Base-by-base conservation (phyloP, 2,113 vertebrate genomes). In the Condylura cristata region DNA sequence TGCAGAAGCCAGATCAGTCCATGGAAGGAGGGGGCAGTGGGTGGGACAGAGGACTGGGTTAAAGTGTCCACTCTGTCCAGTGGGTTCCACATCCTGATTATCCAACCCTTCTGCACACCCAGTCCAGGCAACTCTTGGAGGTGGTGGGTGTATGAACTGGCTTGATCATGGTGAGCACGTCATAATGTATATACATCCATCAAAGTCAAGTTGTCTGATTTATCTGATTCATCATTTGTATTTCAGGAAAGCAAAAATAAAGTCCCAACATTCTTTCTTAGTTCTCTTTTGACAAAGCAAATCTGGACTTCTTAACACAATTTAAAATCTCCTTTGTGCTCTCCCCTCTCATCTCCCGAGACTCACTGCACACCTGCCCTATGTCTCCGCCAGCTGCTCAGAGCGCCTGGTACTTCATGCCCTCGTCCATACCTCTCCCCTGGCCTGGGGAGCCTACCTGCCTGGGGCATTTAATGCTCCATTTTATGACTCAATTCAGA, bases 331-430 rank as follows among this genome's bases (percentile, higher is more conserved):
- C 41, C 10, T 39, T 70, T 86, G 53, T 66, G 20, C 48, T 58
- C 17, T 56, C 39, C 17, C 48, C 66, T 93, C 46, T 30, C 4
- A 18, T 51, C 72, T 68, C 16, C 30, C 13, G n/a, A 92, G 37
- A 80, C 26, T 44, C 58, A 20, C 51, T 26, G 44, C n/a, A 70
- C 3, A 22, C 4, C 7, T 4, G 14, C 18, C 46, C 89, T 5
- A 24, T 3, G 5, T 63, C n/a, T 88, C 82, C 32, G 68, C 14
- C 30, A 61, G 26, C 14, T 2, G 0, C 4, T 26, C 26, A 5
- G 3, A 81, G 22, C 24, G 41, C 3, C 2, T 20, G 34, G 1
- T 5, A 39, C 3, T 6, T 3, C 12, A 41, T 41, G 5, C 9
- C 22, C 61, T 37, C 11, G 37, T 1, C 18, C 14, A 22, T 9